phyloP scores from a whole-genome alignment of 1,140 invertebrate genomes.

The Saccostrea glomerata region DNA sequence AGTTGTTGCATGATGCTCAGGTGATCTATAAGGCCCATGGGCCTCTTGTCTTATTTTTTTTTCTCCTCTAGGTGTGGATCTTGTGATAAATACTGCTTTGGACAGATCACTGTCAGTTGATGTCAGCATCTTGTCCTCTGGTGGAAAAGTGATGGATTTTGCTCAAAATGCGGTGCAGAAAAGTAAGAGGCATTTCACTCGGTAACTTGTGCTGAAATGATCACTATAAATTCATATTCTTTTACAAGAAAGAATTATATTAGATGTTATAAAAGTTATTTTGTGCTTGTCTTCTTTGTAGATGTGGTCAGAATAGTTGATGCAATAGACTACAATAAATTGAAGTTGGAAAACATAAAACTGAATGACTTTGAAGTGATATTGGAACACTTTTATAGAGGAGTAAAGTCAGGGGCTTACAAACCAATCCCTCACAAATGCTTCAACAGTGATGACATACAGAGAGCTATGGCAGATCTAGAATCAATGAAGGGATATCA shows the following conservation, averaged over 20 bases:
- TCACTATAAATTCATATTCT: background rate
- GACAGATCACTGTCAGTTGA: background rate
- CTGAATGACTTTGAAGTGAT: background rate
- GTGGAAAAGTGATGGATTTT: conserved; percentile 19
- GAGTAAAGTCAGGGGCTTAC: conserved; percentile 55
- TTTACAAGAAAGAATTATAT: too few species aligned
- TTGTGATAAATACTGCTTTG: conserved; percentile 4
- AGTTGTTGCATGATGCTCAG: too few species aligned
- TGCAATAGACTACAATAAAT: conserved; percentile 18
- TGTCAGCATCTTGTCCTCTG: background rate
- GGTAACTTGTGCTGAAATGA: background rate
- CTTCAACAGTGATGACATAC: conserved; percentile 39
- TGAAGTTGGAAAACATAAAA: conserved; percentile 22
- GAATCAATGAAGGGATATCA: background rate
- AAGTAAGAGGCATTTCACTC: background rate
- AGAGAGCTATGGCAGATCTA: conserved; percentile 60
- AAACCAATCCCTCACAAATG: conserved; percentile 41
- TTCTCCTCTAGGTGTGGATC: background rate
- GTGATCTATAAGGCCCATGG: too few species aligned
- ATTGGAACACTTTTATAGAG: background rate
- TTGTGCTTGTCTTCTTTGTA: background rate
- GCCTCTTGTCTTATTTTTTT: too few species aligned
- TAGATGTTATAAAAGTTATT: too few species aligned
- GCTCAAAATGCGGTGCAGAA: background rate
- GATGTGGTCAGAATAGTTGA: conserved; percentile 37